Evolutionary conservation across 2,797 vertebrate species (phyloP).

Genomic region (Trematomus bernacchii): DNA sequence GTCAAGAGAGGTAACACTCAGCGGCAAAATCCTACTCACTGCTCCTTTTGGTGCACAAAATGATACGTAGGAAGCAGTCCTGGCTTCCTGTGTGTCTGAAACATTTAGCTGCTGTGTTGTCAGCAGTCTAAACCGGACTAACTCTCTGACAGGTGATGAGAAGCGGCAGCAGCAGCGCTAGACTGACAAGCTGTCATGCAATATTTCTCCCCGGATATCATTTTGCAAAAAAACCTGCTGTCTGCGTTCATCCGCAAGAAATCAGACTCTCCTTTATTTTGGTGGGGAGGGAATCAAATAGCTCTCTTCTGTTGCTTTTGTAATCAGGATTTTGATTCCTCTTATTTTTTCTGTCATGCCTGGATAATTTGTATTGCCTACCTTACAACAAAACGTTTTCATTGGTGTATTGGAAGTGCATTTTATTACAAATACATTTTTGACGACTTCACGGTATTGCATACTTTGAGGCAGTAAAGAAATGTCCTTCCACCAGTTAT

Average conservation of each 20-base stretch:
- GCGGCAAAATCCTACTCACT: background rate
- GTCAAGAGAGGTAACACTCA: background rate
- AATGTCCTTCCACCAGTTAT: conserved; percentile 35
- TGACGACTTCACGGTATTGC: conserved; percentile 25
- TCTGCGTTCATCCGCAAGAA: conserved; percentile 48
- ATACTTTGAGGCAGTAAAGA: conserved; percentile 32
- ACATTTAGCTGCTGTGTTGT: conserved; percentile 34
- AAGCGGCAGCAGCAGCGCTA: conserved; percentile 42
- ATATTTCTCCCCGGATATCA: conserved; percentile 55
- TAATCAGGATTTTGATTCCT: conserved; percentile 12
- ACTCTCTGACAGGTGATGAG: conserved; percentile 62
- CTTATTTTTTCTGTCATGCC: conserved; percentile 29
- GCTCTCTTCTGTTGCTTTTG: conserved; percentile 13
- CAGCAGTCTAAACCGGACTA: conserved; percentile 61
- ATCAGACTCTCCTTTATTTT: conserved; percentile 58
- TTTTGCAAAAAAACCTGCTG: conserved; percentile 46
- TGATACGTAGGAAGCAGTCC: conserved; percentile 1
- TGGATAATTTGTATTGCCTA: conserved; percentile 29
- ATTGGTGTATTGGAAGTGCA: conserved; percentile 42
- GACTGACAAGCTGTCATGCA: conserved; percentile 62
- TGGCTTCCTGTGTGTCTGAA: conserved; percentile 29
- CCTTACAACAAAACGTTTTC: conserved; percentile 22
- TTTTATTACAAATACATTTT: conserved; percentile 45
- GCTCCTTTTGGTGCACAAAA: background rate
- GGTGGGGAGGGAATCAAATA: conserved; percentile 19